These are phyloP conservation scores for Kradibia gibbosae DNA, from an alignment of 1,140 invertebrate genomes.

Conservation along the genomic window DNA sequence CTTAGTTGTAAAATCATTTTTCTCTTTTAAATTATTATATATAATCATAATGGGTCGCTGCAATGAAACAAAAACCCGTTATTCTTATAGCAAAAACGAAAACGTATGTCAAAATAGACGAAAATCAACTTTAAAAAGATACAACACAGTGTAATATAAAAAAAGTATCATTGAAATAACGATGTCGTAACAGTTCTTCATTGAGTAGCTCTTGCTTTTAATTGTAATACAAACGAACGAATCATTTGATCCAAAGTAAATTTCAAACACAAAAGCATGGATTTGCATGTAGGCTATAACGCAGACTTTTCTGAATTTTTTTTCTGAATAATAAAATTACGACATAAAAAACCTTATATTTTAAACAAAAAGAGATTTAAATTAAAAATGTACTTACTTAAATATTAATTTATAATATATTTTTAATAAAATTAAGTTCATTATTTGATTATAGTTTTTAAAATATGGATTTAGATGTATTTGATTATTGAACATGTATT, in stretches of 20 bases:
- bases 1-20: neutral
- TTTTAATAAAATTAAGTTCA: too few species aligned
- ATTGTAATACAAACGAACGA: neutral
- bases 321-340: too few species aligned
- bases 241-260: slow-evolving; percentile 5
- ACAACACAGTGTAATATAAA: neutral
- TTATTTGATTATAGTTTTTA: too few species aligned
- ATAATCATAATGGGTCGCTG: neutral
- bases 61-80: neutral
- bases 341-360: too few species aligned
- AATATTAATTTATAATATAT: too few species aligned
- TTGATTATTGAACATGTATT: too few species aligned
- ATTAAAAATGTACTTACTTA: too few species aligned
- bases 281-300: slow-evolving; percentile 16
- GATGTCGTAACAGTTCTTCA: slow-evolving; percentile 37
- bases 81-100: neutral
- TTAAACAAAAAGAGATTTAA: too few species aligned
- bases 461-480: too few species aligned
- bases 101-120: neutral
- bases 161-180: neutral
- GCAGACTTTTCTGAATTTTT: too few species aligned
- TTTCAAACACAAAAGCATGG: neutral
- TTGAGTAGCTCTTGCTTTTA: slow-evolving; percentile 11
- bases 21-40: neutral
- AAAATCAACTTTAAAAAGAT: slow-evolving; percentile 7